A percentile compares a stretch with the other conserved stretches of the same genome.
Evolutionary conservation across 2,888 invertebrate genomes (phyloP).

Genomic region (Orthonevra nobilis): DNA sequence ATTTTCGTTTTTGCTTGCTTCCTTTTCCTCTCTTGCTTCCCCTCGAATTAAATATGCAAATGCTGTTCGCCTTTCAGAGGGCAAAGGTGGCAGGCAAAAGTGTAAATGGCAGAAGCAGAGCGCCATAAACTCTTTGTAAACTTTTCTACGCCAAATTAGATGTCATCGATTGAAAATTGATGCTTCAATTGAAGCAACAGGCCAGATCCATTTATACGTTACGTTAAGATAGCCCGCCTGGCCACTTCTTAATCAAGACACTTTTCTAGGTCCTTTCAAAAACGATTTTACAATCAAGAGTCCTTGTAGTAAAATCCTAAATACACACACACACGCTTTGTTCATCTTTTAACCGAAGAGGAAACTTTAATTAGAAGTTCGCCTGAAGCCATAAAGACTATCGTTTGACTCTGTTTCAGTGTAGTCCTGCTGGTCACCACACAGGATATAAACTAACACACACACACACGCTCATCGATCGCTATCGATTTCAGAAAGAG

Average conservation of each 20-base stretch:
- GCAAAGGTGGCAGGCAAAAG: constrained; percentile 48
- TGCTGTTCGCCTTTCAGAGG: constrained; percentile 43
- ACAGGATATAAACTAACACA: constrained; percentile 5
- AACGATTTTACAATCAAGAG: constrained; percentile 47
- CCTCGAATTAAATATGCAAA: constrained; percentile 51
- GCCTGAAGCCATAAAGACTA: constrained; percentile 38
- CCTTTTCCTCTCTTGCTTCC: constrained; percentile 8
- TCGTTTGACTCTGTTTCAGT: background rate
- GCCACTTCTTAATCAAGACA: constrained; percentile 35
- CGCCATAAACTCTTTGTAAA: constrained; percentile 61
- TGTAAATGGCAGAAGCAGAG: constrained; percentile 53
- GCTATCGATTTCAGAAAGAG: constrained; percentile 38
- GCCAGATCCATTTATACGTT: background rate
- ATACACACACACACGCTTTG: too few species aligned
- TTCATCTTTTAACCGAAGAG: background rate
- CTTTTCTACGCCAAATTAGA: constrained; percentile 68
- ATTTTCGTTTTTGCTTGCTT: constrained; percentile 12
- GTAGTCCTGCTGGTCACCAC: constrained; percentile 8
- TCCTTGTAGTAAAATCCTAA: constrained; percentile 32
- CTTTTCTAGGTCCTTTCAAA: constrained; percentile 2
- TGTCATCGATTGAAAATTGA: constrained; percentile 67
- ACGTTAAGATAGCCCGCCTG: constrained; percentile 7
- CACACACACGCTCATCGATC: constrained; percentile 60
- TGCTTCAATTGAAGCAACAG: constrained; percentile 65
- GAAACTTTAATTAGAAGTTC: constrained; percentile 64